Evolutionary conservation across 2,113 vertebrate species (phyloP), one percentile per base, ranked within the genome.

Genomic region (Actinemys pallida): DNA sequence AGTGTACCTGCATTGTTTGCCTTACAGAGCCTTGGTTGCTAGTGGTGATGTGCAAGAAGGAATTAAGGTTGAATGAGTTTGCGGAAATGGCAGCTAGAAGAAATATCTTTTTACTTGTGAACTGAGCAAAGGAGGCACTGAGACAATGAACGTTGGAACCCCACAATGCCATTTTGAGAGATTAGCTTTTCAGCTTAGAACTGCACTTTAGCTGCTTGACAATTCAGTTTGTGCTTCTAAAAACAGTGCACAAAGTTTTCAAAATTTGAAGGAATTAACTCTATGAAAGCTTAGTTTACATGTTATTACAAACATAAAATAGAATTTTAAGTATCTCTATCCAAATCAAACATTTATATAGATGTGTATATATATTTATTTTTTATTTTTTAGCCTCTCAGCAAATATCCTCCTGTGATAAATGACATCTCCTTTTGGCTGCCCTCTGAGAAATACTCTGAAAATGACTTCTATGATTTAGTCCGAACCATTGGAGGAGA

Each of bases 371-470:
- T 93, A 11, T 31, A 86, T 6, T 6, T 93, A 81, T 81, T 25
- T 95, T 53, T 88, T 2, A 81, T 90, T 42, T 96, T 83, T 80
- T 90, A 99, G 99, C 97, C 98, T 9, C 98, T 99, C 91, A 99
- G 99, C 98, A 99, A 98, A 93, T 99, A 99, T 12, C 99, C 99
- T 0, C 98, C 99, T 11, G 96, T 99, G 92, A 97, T 97, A 95
- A 99, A 99, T 27, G 99, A 99, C 98, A 99, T 99, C 96, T 99
- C 99, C 54, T 99, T 99, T 97, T 99, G 99, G 99, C 97, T 99
- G 81, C 99, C 99, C 56, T 90, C 96, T 5, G 98, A 98, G 80
- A 95, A 97, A 19, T 99, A 99, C 97, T 93, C 95, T 0, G 95
- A 99, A 93, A 99, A 99, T 2, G 99, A 99, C 97, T 99, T 99